These are phyloP conservation scores for Baryphthengus martii DNA, from an alignment of 2,113 vertebrate species.

Conservation along the genomic window DNA sequence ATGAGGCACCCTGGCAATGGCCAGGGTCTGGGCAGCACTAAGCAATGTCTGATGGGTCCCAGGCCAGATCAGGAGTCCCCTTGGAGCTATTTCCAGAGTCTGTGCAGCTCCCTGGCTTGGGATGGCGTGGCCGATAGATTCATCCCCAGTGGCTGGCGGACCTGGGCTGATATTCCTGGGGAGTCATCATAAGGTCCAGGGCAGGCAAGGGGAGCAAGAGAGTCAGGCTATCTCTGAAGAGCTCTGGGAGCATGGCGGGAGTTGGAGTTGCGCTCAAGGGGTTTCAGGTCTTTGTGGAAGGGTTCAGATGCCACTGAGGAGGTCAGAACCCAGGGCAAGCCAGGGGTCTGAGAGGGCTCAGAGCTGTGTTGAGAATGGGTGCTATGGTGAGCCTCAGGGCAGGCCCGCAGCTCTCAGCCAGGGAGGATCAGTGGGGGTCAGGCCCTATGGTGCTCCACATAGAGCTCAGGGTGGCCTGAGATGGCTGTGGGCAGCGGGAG, in stretches of 20 bases:
- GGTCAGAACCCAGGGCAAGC: rapidly evolving
- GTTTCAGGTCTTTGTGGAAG: background rate
- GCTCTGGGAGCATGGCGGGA: background rate
- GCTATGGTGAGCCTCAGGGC: rapidly evolving
- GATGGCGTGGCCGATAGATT: background rate
- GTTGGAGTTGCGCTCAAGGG: rapidly evolving
- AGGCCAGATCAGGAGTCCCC: rapidly evolving
- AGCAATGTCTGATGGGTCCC: background rate
- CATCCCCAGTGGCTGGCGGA: rapidly evolving
- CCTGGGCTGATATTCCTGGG: background rate
- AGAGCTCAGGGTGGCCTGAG: background rate
- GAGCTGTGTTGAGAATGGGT: rapidly evolving
- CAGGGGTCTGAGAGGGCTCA: rapidly evolving
- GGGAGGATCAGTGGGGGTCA: rapidly evolving
- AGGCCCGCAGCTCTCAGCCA: rapidly evolving
- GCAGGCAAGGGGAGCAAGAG: too few species aligned
- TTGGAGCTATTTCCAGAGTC: background rate
- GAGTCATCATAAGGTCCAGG: rapidly evolving
- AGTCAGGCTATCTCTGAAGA: background rate
- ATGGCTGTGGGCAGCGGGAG: rapidly evolving
- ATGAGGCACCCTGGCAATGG: background rate
- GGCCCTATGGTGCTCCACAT: rapidly evolving
- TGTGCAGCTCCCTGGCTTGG: rapidly evolving
- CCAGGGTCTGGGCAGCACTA: too few species aligned
- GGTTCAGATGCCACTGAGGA: background rate